Evolutionary conservation across 2,888 invertebrate species (phyloP).

Genomic region (Asteroscopus sphinx): DNA sequence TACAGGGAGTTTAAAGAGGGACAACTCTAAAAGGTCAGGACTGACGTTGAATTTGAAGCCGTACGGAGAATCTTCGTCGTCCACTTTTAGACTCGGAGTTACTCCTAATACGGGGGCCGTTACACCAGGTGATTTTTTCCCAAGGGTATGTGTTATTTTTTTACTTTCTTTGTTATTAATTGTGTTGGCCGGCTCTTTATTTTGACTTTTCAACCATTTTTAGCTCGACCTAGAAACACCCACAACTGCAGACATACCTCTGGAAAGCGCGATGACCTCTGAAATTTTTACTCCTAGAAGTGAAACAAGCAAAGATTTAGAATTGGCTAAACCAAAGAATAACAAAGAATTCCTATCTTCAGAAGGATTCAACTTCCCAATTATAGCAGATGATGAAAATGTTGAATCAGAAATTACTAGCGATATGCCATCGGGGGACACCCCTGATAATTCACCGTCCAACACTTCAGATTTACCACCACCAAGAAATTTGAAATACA

Average conservation of each 20-base stretch:
- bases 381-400: conserved; percentile 78
- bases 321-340: conserved; percentile 67
- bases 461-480: conserved; percentile 61
- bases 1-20: conserved; percentile 57
- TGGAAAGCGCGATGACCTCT: conserved; percentile 74
- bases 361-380: conserved; percentile 82
- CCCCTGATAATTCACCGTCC: conserved; percentile 69
- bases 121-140: conserved; percentile 83
- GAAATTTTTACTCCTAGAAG: conserved; percentile 78
- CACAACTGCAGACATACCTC: conserved; percentile 84
- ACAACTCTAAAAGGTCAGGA: conserved; percentile 69
- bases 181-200: background rate
- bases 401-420: conserved; percentile 67
- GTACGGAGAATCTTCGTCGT: conserved; percentile 63
- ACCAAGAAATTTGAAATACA: conserved; percentile 50
- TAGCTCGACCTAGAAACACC: conserved; percentile 87
- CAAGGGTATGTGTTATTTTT: conserved; percentile 70
- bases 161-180: background rate
- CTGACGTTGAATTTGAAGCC: conserved; percentile 83
- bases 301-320: conserved; percentile 72
- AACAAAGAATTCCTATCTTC: conserved; percentile 76
- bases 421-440: conserved; percentile 62
- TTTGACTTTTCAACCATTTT: conserved; percentile 44
- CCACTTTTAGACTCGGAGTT: conserved; percentile 51
- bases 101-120: conserved; percentile 73